phyloP scores from a whole-genome alignment of 2,797 vertebrate genomes.

The Chiloscyllium punctatum region DNA sequence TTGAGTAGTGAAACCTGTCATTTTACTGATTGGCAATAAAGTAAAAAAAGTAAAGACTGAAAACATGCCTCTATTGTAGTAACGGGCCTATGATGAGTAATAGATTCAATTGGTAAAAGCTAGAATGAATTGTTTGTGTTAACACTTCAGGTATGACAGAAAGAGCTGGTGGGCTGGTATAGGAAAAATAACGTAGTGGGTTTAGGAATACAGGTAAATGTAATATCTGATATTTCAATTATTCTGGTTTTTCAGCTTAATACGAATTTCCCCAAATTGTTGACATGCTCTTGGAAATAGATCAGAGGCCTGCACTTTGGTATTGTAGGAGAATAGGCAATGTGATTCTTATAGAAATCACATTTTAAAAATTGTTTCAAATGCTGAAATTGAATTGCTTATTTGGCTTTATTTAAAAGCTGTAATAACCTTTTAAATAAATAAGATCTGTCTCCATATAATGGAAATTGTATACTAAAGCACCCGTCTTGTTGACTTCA shows the following conservation, averaged over 20 bases:
- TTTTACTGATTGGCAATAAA: neutral
- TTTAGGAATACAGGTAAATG: neutral
- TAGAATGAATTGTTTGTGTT: neutral
- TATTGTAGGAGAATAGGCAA: neutral
- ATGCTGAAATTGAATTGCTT: neutral
- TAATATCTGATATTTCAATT: neutral
- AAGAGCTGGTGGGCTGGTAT: neutral
- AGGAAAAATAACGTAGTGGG: neutral
- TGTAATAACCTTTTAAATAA: neutral
- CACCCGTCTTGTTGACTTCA: constrained; percentile 43
- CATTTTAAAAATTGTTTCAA: neutral
- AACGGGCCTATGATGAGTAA: no score
- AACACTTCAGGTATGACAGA: no score
- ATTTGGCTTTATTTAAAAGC: neutral
- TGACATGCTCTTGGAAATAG: neutral
- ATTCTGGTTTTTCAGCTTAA: neutral
- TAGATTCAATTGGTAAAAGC: neutral
- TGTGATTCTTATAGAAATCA: neutral
- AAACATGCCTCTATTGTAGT: neutral
- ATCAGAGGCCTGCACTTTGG: neutral
- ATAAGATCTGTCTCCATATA: neutral
- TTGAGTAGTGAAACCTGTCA: neutral
- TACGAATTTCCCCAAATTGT: neutral
- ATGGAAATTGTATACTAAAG: neutral
- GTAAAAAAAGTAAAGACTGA: neutral